phyloP scores from a whole-genome alignment of 2,113 vertebrate species.

The Okapia johnstoni region DNA sequence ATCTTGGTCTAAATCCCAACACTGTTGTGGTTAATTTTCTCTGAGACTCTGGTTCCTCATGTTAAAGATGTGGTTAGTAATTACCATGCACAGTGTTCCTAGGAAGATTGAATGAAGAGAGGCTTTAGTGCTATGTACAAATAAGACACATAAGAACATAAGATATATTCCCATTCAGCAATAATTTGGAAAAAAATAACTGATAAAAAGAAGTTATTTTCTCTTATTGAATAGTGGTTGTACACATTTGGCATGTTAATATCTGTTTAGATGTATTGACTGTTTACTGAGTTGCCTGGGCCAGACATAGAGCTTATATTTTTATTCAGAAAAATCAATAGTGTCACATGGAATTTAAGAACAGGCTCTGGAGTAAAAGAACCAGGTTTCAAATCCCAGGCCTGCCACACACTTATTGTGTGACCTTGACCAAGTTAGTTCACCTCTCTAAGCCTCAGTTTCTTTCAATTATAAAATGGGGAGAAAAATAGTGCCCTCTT shows the following conservation, averaged over 20 bases:
- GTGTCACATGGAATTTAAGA: not conserved
- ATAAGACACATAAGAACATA: not conserved
- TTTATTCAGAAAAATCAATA: not conserved
- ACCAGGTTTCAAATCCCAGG: not conserved
- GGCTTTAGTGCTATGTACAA: not conserved
- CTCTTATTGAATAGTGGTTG: not conserved
- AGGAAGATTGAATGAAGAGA: not conserved
- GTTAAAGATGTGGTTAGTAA: constrained; percentile 2
- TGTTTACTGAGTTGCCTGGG: not conserved
- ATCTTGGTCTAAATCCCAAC: not conserved
- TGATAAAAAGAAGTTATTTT: not conserved
- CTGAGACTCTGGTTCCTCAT: not conserved
- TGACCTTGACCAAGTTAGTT: not conserved
- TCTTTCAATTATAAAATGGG: not conserved
- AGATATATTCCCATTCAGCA: not conserved
- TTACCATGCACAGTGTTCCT: not conserved
- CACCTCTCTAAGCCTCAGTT: not conserved
- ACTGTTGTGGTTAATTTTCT: not conserved
- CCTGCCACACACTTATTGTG: not conserved
- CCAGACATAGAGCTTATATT: not conserved
- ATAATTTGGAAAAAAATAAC: not conserved
- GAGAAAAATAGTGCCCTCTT: not conserved
- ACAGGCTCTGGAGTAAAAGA: not conserved
- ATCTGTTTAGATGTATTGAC: not conserved
- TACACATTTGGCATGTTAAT: not conserved